Evolutionary conservation across 2,797 vertebrate species (phyloP), one percentile per base, ranked within the genome.

Genomic region (Chaetophractus vellerosus): DNA sequence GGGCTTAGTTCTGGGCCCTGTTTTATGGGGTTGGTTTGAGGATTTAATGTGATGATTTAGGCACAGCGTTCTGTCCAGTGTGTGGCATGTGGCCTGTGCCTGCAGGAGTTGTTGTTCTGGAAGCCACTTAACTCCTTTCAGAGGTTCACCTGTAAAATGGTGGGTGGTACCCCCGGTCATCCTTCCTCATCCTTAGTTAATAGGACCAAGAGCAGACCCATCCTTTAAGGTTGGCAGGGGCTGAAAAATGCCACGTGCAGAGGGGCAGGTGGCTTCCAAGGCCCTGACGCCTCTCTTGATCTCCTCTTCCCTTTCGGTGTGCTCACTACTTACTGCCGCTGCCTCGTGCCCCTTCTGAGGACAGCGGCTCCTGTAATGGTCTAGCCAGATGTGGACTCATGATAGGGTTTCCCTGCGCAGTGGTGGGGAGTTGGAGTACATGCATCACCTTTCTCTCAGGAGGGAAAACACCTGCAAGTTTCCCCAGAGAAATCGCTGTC

Each of bases 241-340:
- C 6, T 82, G 52, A 50, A 86, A 66, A 26, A 21, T n/a, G 48
- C 18, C 28, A 15, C 0, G 1, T 16, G 16, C 38, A 48, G 2
- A 10, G 19, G 57, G 45, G 16, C n/a, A 19, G 26, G 72, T 75
- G 24, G 91, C 75, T 33, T 4, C n/a, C 2, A 8, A 36, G 75
- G 66, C 52, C 68, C 45, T 63, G 41, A 33, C 18, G 50, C 14
- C 19, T 14, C 16, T 87, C 38, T 7, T 9, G 0, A 1, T 38
- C 26, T 11, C 16, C 59, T 61, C 45, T 75, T 61, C 5, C 16
- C 26, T 80, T 66, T 16, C 1, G 1, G 41, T 0, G 1, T 18
- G 11, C n/a, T 78, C 4, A 3, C 33, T 4, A 2, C 19, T 8
- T 18, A 1, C 1, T 2, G 1, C 45, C 1, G 59, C 33, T 36